Conservation (phyloP, 2,797 vertebrate genomes). For the Melanotaenia trifasciata region DNA sequence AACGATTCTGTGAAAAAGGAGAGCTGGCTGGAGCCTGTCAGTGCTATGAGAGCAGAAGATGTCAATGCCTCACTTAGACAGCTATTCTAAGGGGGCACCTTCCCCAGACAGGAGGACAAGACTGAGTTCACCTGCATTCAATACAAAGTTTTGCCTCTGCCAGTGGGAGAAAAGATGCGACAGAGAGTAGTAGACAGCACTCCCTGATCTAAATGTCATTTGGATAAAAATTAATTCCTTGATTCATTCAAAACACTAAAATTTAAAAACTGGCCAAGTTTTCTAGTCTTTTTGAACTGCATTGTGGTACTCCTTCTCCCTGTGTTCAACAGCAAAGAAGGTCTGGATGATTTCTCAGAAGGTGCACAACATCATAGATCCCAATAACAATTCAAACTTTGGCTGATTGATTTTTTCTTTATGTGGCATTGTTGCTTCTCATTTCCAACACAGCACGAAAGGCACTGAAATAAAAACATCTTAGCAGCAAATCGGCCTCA, state of each 20-base stretch:
- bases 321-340: neutral
- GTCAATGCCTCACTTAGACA: slow-evolving; percentile 78
- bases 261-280: slow-evolving; percentile 58
- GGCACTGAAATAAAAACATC: slow-evolving; percentile 79
- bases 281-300: slow-evolving; percentile 33
- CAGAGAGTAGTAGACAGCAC: slow-evolving; percentile 38
- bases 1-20: slow-evolving; percentile 69
- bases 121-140: slow-evolving; percentile 75
- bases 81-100: slow-evolving; percentile 66
- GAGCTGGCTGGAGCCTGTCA: slow-evolving; percentile 66
- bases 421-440: slow-evolving; percentile 70
- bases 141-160: slow-evolving; percentile 59
- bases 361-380: slow-evolving; percentile 36
- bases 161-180: slow-evolving; percentile 46
- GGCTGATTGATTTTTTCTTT: slow-evolving; percentile 60
- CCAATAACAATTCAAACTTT: slow-evolving; percentile 65
- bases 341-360: slow-evolving; percentile 35
- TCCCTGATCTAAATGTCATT: slow-evolving; percentile 75
- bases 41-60: slow-evolving; percentile 64
- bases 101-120: slow-evolving; percentile 73
- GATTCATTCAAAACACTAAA: slow-evolving; percentile 62
- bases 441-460: slow-evolving; percentile 75
- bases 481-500: slow-evolving; percentile 77
- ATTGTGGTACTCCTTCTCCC: slow-evolving; percentile 11
- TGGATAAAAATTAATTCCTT: slow-evolving; percentile 71